Evolutionary conservation across 2,797 vertebrate genomes (phyloP).

Genomic region (Chaetophractus vellerosus): DNA sequence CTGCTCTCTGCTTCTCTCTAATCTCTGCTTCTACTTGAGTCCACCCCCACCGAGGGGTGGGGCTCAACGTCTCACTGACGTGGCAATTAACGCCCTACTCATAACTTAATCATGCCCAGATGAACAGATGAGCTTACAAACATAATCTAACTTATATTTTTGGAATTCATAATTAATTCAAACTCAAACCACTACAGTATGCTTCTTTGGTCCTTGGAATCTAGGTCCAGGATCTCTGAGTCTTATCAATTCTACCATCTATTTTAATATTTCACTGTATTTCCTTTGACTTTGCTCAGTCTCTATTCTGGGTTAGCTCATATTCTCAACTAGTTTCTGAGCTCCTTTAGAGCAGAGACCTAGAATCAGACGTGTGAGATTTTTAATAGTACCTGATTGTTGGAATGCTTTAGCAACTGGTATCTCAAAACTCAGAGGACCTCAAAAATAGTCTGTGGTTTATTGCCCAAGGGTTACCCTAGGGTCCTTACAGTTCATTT

Average conservation of each 20-base stretch:
- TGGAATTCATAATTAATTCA: too few relatives aligned
- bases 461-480: neutral
- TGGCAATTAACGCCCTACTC: too few relatives aligned
- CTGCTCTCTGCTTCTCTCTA: too few relatives aligned
- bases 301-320: slow-evolving; percentile 10
- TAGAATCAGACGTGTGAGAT: neutral
- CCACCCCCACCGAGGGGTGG: too few relatives aligned
- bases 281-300: neutral
- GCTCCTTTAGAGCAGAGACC: neutral
- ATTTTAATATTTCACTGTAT: neutral
- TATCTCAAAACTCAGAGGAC: neutral
- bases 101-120: too few relatives aligned
- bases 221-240: neutral
- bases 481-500: neutral
- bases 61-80: too few relatives aligned
- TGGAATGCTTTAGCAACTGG: neutral
- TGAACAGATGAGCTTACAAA: too few relatives aligned
- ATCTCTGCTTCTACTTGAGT: too few relatives aligned
- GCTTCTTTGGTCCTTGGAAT: neutral
- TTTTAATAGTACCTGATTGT: slow-evolving; percentile 34
- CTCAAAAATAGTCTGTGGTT: neutral
- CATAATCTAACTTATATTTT: too few relatives aligned
- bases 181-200: too few relatives aligned
- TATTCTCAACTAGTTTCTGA: slow-evolving; percentile 4
- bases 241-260: neutral